Base-by-base conservation (phyloP, 2,797 vertebrate genomes). In the Champsocephalus esox region DNA sequence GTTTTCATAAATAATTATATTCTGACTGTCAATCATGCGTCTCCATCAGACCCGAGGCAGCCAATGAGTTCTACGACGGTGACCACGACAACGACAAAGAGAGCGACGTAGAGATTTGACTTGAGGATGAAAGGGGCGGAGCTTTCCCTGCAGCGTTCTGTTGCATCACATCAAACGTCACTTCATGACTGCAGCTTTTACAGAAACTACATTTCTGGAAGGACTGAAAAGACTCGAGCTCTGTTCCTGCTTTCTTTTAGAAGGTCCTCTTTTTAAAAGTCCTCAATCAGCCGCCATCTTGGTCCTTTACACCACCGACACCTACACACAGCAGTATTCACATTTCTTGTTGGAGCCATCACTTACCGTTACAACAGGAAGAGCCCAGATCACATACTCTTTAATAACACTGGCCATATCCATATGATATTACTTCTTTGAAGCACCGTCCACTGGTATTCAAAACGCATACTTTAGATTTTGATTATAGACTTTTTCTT, bases 21-120 rank as follows among this genome's bases (percentile, higher is more conserved):
- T 9, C 34, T 38, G 45, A 2, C 21, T 78, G 28, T 60, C 16
- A 4, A 38, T 38, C 2, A 34, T 50, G 3, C 34, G 9, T 9
- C 34, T 43, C 44, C 51, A 48, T n/a, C 88, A 99, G 98, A 92
- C 97, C 97, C 3, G 98, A 99, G 88, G 96, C 98, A 70, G 89
- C 96, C 59, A 99, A 97, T 0, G 98, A 99, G 81, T 99, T 98
- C 85, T 99, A 99, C 1, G 98, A 99, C 0, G 98, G 98, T 5
- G 98, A 99, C 91, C 98, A 99, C 1, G 98, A 99, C 93, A 99
- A 99, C 0, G 98, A 99, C 94, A 99, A 99, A 87, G 98, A 99
- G 91, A 99, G 98, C 0, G 98, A 99, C 0, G 98, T 99, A 44
- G 98, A 99, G 90, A 99, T 99, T 84, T 99, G 93, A 97, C 85